Percentiles rank a stretch among this genome's conserved stretches.
These are phyloP conservation scores for Aplodontia rufa DNA, from an alignment of 2,113 vertebrate species.

Conservation along the genomic window DNA sequence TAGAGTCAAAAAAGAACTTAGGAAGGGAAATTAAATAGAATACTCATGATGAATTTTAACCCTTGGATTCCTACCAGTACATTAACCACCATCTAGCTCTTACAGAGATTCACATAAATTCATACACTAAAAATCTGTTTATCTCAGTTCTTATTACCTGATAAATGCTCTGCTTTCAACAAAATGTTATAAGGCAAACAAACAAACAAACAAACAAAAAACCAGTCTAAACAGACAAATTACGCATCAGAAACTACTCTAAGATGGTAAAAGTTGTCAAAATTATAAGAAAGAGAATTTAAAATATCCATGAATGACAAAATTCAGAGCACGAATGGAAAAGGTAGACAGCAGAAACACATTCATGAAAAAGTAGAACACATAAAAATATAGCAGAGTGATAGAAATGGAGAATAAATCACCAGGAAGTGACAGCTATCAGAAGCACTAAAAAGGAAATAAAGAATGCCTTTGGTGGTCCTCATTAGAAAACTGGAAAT, in stretches of 20 bases:
- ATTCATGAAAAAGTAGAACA: background rate
- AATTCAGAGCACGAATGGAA: background rate
- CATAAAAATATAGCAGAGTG: background rate
- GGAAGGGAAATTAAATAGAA: background rate
- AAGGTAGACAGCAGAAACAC: background rate
- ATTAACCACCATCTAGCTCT: background rate
- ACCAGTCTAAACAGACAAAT: background rate
- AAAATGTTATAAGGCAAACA: background rate
- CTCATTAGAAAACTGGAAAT: background rate
- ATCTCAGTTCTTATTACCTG: background rate
- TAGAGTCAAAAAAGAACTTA: too few relatives aligned
- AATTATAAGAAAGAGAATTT: background rate
- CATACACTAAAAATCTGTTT: background rate
- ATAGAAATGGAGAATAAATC: background rate
- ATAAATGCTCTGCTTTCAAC: background rate
- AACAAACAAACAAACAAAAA: background rate
- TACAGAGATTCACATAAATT: background rate
- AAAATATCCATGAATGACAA: background rate
- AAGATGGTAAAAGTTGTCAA: background rate
- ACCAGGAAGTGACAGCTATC: background rate
- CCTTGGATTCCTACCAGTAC: background rate
- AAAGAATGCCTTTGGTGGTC: background rate
- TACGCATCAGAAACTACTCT: background rate
- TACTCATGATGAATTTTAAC: background rate
- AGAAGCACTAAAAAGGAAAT: background rate